Evolutionary conservation across 2,888 invertebrate species (phyloP).

Genomic region (Tenthredo mesomela): DNA sequence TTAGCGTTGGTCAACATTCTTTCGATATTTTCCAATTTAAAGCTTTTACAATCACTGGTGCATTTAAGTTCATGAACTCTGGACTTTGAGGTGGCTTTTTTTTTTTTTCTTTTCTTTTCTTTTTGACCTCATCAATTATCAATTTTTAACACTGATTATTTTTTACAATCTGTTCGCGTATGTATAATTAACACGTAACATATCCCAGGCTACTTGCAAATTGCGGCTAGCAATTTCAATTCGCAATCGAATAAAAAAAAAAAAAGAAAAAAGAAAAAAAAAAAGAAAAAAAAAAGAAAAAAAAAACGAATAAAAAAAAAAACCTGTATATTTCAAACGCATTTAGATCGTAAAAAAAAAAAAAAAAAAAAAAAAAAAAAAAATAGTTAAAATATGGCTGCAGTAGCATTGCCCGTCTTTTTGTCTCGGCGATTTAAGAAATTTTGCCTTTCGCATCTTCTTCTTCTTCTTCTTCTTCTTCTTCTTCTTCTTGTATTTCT

Average conservation of each 20-base stretch:
- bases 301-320: no score
- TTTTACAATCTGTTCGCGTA: background rate
- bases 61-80: background rate
- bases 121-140: background rate
- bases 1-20: background rate
- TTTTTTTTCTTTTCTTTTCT: background rate
- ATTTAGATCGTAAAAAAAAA: constrained; percentile 38
- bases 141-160: background rate
- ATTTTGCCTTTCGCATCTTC: background rate
- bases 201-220: constrained; percentile 12
- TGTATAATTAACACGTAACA: constrained; percentile 14
- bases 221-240: constrained; percentile 22
- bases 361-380: no score
- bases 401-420: constrained; percentile 31
- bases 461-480: background rate
- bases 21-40: background rate
- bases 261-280: constrained; percentile 54
- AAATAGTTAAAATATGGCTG: constrained; percentile 38
- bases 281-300: constrained; percentile 46
- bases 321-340: constrained; percentile 47
- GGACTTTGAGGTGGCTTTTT: background rate
- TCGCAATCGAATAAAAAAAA: background rate
- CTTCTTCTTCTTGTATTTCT: background rate
- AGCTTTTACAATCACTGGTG: no score
- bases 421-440: constrained; percentile 1